Evolutionary conservation across 2,797 vertebrate genomes (phyloP).

Genomic region (Micromesistius poutassou): DNA sequence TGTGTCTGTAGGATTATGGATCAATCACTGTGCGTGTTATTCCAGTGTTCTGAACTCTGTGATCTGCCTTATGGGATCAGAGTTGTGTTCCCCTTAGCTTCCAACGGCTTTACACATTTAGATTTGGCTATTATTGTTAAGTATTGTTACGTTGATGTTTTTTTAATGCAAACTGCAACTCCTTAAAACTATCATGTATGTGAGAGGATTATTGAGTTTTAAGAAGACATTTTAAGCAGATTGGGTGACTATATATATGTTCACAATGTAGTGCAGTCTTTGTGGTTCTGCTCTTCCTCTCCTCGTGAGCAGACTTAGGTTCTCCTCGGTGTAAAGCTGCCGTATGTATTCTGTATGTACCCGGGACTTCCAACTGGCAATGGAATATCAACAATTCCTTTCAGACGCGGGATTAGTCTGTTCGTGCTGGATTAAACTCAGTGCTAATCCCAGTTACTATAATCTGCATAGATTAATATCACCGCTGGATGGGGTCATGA

Average conservation of each 20-base stretch:
- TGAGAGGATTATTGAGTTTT: neutral
- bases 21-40: neutral
- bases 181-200: neutral
- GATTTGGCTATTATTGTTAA: too few relatives aligned
- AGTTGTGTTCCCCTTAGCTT: neutral
- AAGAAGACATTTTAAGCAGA: neutral
- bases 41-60: neutral
- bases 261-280: neutral
- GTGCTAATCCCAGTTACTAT: constrained; percentile 68
- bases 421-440: constrained; percentile 69
- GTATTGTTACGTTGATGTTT: neutral
- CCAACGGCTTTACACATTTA: neutral
- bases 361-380: constrained; percentile 21
- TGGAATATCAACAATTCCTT: constrained; percentile 58
- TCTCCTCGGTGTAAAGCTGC: constrained; percentile 1
- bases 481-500: constrained; percentile 44
- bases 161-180: neutral
- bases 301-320: neutral
- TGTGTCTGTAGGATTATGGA: neutral
- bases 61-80: neutral
- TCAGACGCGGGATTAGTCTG: constrained; percentile 60
- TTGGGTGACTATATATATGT: neutral
- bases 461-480: constrained; percentile 74
- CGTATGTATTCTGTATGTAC: constrained; percentile 34
- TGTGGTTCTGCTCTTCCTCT: neutral